Evolutionary conservation across 2,888 invertebrate genomes (phyloP), one percentile per base, ranked within the genome.

Genomic region (Odontomyia ornata): DNA sequence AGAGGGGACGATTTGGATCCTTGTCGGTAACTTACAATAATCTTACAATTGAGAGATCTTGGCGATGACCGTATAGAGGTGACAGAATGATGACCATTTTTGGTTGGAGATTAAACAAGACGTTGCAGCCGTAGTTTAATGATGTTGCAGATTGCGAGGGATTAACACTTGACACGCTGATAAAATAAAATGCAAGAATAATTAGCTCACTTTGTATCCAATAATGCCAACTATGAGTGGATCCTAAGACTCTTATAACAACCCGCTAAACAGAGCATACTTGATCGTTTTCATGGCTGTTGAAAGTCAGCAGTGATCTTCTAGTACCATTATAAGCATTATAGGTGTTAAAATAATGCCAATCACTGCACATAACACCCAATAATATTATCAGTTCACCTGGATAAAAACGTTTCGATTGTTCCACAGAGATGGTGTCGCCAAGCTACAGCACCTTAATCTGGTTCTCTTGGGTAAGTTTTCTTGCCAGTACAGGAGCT

Each of bases 1-100:
- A 13, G 7, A 11, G 5, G 28, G 64, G 11, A 9, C 62, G 21
- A 36, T 18, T 36, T 9, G 52, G 9, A 21, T 65, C 65, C 36
- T 65, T 30, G 30, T n/a, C 65, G 46, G 46, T 69, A 21, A 73
- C 36, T 60, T 73, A 73, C 73, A 57, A 73, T 73, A 73, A 73
- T 73, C 52, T 57, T 57, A 47, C 57, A 69, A 73, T 73, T 73
- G 73, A 73, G 73, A 73, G 73, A 73, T 73, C 73, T 73, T 73
- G 57, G 30, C 73, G 25, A 69, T 15, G 73, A 60, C 73, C 73
- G 27, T 73, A 57, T 57, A 36, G 2, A 60, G 21, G 73, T 13
- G 73, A 43, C 60, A 43, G n/a, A 15, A 28, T 73, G 57, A 25
- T 47, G 46, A 47, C 73, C 73, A 36, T 73, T 73, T 73, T 73